Conservation (phyloP, 2,113 vertebrate genomes). For the Glaucomys volans region DNA sequence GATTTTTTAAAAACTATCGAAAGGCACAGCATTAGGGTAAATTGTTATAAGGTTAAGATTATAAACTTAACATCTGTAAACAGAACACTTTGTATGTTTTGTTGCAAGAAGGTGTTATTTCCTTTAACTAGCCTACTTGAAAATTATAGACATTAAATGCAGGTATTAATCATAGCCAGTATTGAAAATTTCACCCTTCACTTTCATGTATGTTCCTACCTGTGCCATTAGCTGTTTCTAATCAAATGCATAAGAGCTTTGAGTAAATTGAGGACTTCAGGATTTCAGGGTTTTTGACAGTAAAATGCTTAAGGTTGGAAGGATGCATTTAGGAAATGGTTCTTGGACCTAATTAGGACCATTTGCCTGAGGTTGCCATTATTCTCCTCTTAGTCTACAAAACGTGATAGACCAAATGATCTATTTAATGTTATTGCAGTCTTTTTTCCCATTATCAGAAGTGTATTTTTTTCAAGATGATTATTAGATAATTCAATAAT, state of each 20-base stretch:
- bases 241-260: not conserved
- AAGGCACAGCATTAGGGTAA: not conserved
- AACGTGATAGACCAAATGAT: constrained; percentile 80
- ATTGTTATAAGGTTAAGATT: not conserved
- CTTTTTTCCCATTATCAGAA: constrained; percentile 69
- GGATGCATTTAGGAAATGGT: constrained; percentile 83
- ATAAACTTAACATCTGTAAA: not conserved
- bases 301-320: constrained; percentile 77
- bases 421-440: constrained; percentile 77
- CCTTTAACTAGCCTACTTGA: not conserved
- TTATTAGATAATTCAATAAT: constrained; percentile 70
- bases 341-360: constrained; percentile 84
- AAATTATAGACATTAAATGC: constrained; percentile 19
- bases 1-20: not conserved
- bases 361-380: constrained; percentile 82
- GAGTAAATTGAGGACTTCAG: constrained; percentile 60
- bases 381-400: constrained; percentile 78
- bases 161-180: not conserved
- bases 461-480: constrained; percentile 75
- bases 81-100: not conserved
- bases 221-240: constrained; percentile 65
- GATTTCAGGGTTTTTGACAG: constrained; percentile 74
- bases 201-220: not conserved
- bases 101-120: constrained; percentile 13
- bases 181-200: not conserved